Conservation (phyloP, 1,140 invertebrate genomes). For the Lordiphosa clarofinis region DNA sequence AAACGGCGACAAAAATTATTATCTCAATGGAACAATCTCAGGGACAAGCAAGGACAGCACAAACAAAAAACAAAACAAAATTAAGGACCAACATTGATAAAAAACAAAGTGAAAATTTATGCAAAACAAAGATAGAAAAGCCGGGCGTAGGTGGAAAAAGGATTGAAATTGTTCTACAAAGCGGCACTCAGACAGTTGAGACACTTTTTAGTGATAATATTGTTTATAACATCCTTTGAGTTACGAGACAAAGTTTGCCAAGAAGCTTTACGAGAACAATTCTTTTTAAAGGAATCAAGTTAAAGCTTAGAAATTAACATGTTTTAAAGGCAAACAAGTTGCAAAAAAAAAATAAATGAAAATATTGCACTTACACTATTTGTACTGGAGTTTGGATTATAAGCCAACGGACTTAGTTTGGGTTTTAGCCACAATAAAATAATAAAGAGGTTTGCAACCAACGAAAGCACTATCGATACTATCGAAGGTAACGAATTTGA, state of each 20-base stretch:
- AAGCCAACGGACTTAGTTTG: no score
- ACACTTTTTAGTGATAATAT: conserved; percentile 35
- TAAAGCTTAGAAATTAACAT: no score
- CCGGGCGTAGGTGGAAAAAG: conserved; percentile 5
- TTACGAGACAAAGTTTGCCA: conserved; percentile 11
- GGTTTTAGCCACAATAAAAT: no score
- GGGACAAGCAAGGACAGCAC: conserved; percentile 35
- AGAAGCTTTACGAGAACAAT: no score
- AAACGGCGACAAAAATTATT: conserved; percentile 64
- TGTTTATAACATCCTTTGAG: conserved; percentile 30
- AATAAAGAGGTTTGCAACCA: no score
- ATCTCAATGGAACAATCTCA: conserved; percentile 74
- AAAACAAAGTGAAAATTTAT: conserved; percentile 75
- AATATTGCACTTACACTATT: no score
- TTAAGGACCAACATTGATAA: conserved; percentile 53
- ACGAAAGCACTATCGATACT: no score
- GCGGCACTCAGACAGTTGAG: conserved; percentile 21
- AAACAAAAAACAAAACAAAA: conserved; percentile 48
- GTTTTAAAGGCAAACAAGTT: no score
- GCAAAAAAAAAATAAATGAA: no score
- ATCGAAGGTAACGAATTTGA: no score
- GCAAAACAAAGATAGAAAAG: conserved; percentile 64
- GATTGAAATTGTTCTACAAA: conserved; percentile 12
- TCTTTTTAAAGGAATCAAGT: no score
- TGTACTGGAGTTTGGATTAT: no score